These are phyloP conservation scores for Papilio helenus DNA, from an alignment of 1,140 invertebrate genomes.

Conservation along the genomic window DNA sequence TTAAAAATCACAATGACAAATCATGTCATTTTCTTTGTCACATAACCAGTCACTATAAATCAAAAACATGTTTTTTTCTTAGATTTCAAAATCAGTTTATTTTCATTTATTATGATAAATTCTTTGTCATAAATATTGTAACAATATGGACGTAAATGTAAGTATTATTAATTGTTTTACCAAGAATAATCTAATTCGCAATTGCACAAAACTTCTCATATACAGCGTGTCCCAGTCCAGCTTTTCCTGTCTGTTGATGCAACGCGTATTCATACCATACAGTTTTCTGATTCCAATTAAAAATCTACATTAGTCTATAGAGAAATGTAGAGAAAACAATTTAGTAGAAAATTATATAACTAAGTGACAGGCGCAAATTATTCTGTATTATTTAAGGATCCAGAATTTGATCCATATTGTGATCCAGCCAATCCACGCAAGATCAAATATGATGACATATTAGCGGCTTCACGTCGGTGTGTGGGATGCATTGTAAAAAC, in stretches of 20 bases:
- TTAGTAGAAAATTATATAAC: background rate
- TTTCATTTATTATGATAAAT: slow-evolving; percentile 16
- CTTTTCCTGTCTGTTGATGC: too few species aligned
- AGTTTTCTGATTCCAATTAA: background rate
- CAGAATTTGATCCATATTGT: slow-evolving; percentile 64
- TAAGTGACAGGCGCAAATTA: background rate
- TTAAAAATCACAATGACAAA: slow-evolving; percentile 10
- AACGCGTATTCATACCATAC: too few species aligned
- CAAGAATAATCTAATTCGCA: background rate
- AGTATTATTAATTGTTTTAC: background rate
- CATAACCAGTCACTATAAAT: background rate
- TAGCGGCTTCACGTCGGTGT: slow-evolving; percentile 63
- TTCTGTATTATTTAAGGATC: slow-evolving; percentile 47
- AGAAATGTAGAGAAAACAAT: too few species aligned
- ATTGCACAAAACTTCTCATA: background rate
- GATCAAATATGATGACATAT: slow-evolving; percentile 69
- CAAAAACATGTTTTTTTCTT: background rate
- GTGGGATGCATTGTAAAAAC: slow-evolving; percentile 56
- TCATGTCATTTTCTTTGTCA: background rate
- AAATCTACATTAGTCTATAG: too few species aligned
- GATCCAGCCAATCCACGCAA: slow-evolving; percentile 70
- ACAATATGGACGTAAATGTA: slow-evolving; percentile 7
- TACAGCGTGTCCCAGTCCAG: background rate
- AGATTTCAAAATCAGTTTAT: background rate
- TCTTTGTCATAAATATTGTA: background rate